Percentiles rank a stretch among this genome's conserved stretches.
phyloP scores from a whole-genome alignment of 92 coral and sea anemone genomes.

The Actinostola sp. region DNA sequence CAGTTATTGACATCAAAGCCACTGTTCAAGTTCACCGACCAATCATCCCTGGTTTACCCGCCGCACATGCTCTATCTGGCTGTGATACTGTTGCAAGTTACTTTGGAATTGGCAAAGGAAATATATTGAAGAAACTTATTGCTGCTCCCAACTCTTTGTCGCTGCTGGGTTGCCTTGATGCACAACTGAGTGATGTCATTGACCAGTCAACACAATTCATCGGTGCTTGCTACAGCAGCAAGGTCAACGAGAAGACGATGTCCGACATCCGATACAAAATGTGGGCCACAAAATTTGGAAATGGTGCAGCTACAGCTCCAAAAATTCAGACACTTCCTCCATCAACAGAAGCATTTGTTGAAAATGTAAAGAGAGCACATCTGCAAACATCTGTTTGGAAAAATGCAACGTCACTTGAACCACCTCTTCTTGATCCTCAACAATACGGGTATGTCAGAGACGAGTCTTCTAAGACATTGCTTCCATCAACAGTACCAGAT shows the following conservation, averaged over 20 bases:
- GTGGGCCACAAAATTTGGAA: slow-evolving; percentile 65
- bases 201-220: slow-evolving; percentile 59
- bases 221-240: slow-evolving; percentile 58
- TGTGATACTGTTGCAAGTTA: slow-evolving; percentile 73
- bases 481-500: slow-evolving; percentile 52
- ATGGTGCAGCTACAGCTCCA: slow-evolving; percentile 50
- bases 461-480: slow-evolving; percentile 49
- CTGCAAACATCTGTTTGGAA: slow-evolving; percentile 66
- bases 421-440: slow-evolving; percentile 59
- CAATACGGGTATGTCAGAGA: slow-evolving; percentile 54
- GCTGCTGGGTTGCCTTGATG: slow-evolving; percentile 46
- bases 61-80: slow-evolving; percentile 67
- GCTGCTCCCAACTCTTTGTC: slow-evolving; percentile 65
- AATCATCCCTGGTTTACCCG: slow-evolving; percentile 64
- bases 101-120: slow-evolving; percentile 69
- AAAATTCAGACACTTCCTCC: slow-evolving; percentile 60
- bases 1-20: slow-evolving; percentile 60
- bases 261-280: slow-evolving; percentile 55
- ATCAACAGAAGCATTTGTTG: slow-evolving; percentile 61
- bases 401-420: slow-evolving; percentile 55
- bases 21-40: slow-evolving; percentile 52
- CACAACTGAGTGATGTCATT: slow-evolving; percentile 45
- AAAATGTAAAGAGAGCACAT: slow-evolving; percentile 65
- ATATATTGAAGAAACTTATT: slow-evolving; percentile 50
- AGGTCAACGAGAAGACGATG: slow-evolving; percentile 41